Conservation (phyloP, 1,140 invertebrate genomes). For the Dryas iulia region DNA sequence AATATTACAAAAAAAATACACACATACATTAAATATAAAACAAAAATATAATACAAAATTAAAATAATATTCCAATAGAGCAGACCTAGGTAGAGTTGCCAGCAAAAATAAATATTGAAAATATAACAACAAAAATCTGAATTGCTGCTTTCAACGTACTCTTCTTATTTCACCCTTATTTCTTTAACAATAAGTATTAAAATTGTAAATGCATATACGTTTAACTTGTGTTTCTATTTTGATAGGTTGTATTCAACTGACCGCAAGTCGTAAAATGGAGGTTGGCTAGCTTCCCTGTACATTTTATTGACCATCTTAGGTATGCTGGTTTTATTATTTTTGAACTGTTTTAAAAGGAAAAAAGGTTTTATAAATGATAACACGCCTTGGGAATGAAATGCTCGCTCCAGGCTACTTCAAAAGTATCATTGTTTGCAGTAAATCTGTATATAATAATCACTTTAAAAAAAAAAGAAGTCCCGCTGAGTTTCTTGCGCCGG, state of each 20-base stretch:
- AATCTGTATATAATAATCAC: no score
- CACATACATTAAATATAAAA: neutral
- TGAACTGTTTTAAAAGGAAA: neutral
- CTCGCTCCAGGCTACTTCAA: no score
- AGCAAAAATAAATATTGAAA: slow-evolving; percentile 35
- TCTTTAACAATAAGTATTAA: neutral
- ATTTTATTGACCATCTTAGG: slow-evolving; percentile 30
- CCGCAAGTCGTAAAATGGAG: slow-evolving; percentile 42
- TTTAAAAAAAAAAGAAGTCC: no score
- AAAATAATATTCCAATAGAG: neutral
- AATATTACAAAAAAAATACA: slow-evolving; percentile 12
- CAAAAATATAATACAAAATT: neutral
- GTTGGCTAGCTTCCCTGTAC: slow-evolving; percentile 44
- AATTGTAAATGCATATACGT: slow-evolving; percentile 22
- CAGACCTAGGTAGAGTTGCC: slow-evolving; percentile 14
- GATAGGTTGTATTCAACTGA: slow-evolving; percentile 54
- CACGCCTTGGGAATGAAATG: no score
- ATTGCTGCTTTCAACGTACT: neutral
- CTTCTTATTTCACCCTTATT: neutral
- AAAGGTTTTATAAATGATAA: neutral
- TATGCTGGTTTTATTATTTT: slow-evolving; percentile 16
- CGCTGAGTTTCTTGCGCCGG: no score
- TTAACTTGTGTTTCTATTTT: slow-evolving; percentile 36
- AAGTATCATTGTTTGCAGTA: no score
- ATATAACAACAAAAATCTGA: slow-evolving; percentile 27